Conservation (phyloP, 2,113 vertebrate genomes). For the Phainopepla nitens region DNA sequence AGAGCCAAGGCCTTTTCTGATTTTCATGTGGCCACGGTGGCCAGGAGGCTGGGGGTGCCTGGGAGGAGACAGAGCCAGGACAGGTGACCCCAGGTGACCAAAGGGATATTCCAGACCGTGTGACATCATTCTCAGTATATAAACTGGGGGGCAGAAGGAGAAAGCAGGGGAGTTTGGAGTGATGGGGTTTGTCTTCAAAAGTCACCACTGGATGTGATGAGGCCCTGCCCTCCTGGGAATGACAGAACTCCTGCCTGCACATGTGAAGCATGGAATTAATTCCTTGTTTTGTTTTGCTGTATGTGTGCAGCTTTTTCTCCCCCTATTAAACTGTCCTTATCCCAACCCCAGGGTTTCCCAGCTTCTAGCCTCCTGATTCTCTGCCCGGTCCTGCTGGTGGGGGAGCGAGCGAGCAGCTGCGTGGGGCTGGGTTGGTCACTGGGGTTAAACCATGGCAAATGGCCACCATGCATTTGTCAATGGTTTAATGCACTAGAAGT, state of each 20-base stretch:
- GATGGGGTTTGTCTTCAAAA: neutral
- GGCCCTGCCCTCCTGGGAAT: neutral
- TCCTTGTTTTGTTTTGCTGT: neutral
- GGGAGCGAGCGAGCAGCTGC: accelerated
- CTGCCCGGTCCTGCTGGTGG: accelerated
- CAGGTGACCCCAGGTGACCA: neutral
- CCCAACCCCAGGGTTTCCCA: neutral
- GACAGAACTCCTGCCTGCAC: neutral
- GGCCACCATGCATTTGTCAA: neutral
- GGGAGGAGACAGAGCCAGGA: neutral
- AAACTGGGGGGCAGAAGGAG: neutral
- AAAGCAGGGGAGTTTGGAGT: neutral
- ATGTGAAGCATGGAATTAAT: neutral
- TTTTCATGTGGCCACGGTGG: accelerated
- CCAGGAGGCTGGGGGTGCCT: neutral
- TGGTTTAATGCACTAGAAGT: neutral
- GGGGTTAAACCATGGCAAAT: neutral
- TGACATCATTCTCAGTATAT: neutral
- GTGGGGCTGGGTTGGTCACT: neutral
- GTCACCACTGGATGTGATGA: neutral
- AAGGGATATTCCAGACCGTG: neutral
- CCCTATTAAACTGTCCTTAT: neutral
- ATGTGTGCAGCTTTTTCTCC: neutral
- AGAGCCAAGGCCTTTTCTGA: neutral
- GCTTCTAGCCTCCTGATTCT: neutral